Percentiles rank a stretch among this genome's conserved stretches.
Conservation (phyloP, 2,113 vertebrate genomes). For the Haemorhous mexicanus region DNA sequence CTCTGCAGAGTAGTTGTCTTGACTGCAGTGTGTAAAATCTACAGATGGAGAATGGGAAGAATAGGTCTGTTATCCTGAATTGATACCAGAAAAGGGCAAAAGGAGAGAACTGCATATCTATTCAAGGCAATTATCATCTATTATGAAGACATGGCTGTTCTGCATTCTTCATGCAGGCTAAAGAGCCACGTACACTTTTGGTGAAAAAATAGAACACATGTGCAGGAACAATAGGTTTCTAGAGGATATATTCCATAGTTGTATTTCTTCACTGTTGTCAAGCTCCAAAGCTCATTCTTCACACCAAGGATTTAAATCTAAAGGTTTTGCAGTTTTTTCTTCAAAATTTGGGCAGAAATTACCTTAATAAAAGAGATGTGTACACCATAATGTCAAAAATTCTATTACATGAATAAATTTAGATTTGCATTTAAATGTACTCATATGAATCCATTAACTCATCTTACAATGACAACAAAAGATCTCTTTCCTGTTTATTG, state of each 20-base stretch:
- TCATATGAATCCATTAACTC: not conserved
- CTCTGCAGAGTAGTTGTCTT: not conserved
- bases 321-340: not conserved
- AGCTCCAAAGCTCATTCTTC: not conserved
- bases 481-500: not conserved
- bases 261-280: not conserved
- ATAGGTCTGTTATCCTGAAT: not conserved
- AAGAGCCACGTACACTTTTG: not conserved
- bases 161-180: not conserved
- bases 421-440: constrained; percentile 1
- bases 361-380: not conserved
- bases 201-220: not conserved
- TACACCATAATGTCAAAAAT: not conserved
- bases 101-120: not conserved
- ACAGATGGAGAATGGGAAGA: not conserved
- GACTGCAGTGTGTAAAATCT: not conserved
- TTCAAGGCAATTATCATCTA: not conserved
- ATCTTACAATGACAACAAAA: not conserved
- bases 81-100: not conserved
- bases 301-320: not conserved
- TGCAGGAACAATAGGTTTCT: not conserved
- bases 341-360: not conserved
- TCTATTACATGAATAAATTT: not conserved
- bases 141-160: not conserved
- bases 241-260: not conserved